Evolutionary conservation across 2,888 invertebrate species (phyloP), one percentile per base, ranked within the genome.

Genomic region (Epsilonema sp.): DNA sequence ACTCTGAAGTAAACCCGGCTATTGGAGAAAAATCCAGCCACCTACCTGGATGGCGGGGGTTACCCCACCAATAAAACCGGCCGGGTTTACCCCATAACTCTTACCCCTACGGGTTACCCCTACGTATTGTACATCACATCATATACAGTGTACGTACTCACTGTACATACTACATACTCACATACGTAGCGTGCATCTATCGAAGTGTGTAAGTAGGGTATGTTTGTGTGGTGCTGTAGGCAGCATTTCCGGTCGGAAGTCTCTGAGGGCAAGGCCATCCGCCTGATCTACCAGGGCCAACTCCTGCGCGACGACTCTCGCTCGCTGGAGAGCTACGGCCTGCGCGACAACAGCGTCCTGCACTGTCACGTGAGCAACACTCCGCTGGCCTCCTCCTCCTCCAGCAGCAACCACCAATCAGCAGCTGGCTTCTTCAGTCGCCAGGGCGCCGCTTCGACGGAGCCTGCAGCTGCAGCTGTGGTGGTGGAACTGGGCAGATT

Each of bases 211-310:
- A n/a, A n/a, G n/a, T n/a, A n/a, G n/a, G n/a, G n/a, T n/a, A n/a
- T n/a, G n/a, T n/a, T n/a, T n/a, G n/a, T 31, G 31, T 3, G 4
- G 3, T n/a, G 23, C 70, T 73, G 26, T 69, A 89, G 87, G 70
- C 75, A 79, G 46, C 80, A 89, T 70, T 90, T 89, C 70, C 74
- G 77, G 23, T 69, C 74, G 42, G 86, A 87, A 67, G 67, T 87
- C 54, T 73, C 77, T 2, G 74, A 78, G 22, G 78, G 82, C 62
- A 78, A 81, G 62, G 72, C 80, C 50, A 80, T 90, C 44, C 77
- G 85, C n/a, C 73, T 90, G 52, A 85, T 90, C 53, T 89, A 82
- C 69, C 84, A 85, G 65, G 89, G 89, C 1, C 83, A 82, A 58
- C 78, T 89, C 51, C 69, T 87, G 49, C 75, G 78, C 50, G 79